These are phyloP conservation scores for Aptenodytes forsteri DNA, from an alignment of 2,113 vertebrate genomes.

Conservation along the genomic window DNA sequence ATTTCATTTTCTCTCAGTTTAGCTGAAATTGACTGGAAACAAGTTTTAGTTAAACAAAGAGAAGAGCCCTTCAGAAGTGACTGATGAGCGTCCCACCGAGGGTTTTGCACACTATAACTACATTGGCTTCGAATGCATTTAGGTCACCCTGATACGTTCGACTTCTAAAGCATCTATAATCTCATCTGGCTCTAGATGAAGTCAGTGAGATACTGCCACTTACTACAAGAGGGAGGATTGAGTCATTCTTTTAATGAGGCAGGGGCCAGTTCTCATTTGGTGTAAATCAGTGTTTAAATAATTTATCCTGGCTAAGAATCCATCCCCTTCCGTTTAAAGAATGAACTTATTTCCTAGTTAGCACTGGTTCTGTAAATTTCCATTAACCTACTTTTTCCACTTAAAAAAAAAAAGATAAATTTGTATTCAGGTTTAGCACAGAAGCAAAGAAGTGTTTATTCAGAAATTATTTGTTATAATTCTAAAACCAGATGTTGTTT, in stretches of 20 bases:
- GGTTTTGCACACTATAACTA: background rate
- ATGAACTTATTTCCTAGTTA: background rate
- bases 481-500: slow-evolving; percentile 4
- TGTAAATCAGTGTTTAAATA: background rate
- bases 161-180: background rate
- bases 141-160: background rate
- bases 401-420: background rate
- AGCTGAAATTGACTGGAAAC: background rate
- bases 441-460: background rate
- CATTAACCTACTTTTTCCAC: background rate
- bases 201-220: background rate
- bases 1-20: background rate
- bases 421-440: background rate
- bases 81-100: background rate
- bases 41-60: background rate
- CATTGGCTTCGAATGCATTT: background rate
- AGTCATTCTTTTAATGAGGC: background rate
- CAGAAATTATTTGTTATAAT: background rate
- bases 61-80: background rate
- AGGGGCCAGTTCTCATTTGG: background rate
- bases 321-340: background rate
- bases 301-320: background rate
- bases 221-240: background rate
- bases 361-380: background rate
- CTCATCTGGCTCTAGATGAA: background rate